Base-by-base conservation (phyloP, 2,113 vertebrate species). In the Astur gentilis region DNA sequence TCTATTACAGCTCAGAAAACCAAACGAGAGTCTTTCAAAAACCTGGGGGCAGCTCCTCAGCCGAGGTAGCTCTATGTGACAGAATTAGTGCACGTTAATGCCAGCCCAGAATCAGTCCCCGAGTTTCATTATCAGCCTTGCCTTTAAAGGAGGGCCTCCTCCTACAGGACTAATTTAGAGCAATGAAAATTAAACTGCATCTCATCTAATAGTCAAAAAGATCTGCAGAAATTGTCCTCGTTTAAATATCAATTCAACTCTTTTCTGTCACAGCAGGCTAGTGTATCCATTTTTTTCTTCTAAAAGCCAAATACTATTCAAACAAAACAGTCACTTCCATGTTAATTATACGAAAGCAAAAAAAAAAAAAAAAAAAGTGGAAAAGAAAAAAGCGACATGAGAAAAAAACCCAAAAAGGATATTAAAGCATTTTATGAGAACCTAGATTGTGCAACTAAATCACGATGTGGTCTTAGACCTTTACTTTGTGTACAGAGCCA, bases 241-340 rank as follows among this genome's bases (percentile, higher is more conserved):
- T 75, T 96, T 95, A 93, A 97, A 97, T 93, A 95, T 54, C 82
- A 95, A 79, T 93, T 87, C 82, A 62, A 81, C 40, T 55, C 78
- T 90, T 89, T 96, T 95, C 94, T 94, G 45, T 96, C 97, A 91
- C 96, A 97, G 96, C 93, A 97, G 93, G 96, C 70, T 90, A 94
- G 62, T 93, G 65, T 85, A 90, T 94, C 86, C 61, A 23, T 76
- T 75, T 60, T 71, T 82, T 93, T 66, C 81, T 90, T 95, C 76
- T 96, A 95, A 97, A 97, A 97, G 94, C 81, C 95, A 97, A 97
- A 91, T 40, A 84, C 52, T 65, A 93, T 87, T 93, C 90, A 95
- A 95, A 93, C 91, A 96, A 96, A 96, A 93, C 77, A 90, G 58
- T 77, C 87, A 57, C 82, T 97, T 95, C 80, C 78, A 92, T 2